These are phyloP conservation scores for Lasioglossum albipes DNA, from an alignment of 1,140 invertebrate genomes.

Conservation along the genomic window DNA sequence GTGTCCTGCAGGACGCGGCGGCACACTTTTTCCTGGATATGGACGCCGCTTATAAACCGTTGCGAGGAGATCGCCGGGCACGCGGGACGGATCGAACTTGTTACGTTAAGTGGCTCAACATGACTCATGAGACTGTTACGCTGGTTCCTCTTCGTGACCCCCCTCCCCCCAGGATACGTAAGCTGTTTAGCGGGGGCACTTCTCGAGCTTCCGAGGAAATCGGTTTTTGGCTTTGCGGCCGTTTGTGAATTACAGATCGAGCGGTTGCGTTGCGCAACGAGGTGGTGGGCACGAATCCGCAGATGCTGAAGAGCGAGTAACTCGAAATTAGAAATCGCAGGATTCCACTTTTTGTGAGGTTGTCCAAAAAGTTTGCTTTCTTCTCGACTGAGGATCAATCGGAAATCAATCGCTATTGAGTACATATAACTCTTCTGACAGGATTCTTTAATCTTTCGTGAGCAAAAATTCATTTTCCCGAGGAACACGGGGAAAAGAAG, in stretches of 20 bases:
- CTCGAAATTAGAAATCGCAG: too few species aligned
- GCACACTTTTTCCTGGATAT: constrained; percentile 47
- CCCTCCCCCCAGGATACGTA: constrained; percentile 3
- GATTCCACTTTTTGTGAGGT: too few species aligned
- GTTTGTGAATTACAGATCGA: background rate
- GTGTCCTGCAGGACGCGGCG: constrained; percentile 72
- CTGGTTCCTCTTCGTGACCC: background rate
- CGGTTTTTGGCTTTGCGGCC: background rate
- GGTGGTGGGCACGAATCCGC: too few species aligned
- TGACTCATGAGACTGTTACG: constrained; percentile 57
- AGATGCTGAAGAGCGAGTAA: background rate
- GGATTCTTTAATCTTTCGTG: too few species aligned
- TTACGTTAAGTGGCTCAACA: constrained; percentile 64
- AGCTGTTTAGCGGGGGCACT: constrained; percentile 1
- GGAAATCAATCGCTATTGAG: too few species aligned
- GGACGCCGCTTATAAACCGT: constrained; percentile 53
- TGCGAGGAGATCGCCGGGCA: constrained; percentile 41
- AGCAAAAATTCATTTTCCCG: background rate
- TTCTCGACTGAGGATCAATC: too few species aligned
- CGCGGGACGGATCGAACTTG: constrained; percentile 56
- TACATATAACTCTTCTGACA: too few species aligned
- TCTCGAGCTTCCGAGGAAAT: background rate
- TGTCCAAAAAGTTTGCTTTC: too few species aligned
- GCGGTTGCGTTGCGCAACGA: background rate
- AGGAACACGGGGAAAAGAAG: background rate